Evolutionary conservation across 2,888 invertebrate species (phyloP).

Genomic region (Argyra leucocephala): DNA sequence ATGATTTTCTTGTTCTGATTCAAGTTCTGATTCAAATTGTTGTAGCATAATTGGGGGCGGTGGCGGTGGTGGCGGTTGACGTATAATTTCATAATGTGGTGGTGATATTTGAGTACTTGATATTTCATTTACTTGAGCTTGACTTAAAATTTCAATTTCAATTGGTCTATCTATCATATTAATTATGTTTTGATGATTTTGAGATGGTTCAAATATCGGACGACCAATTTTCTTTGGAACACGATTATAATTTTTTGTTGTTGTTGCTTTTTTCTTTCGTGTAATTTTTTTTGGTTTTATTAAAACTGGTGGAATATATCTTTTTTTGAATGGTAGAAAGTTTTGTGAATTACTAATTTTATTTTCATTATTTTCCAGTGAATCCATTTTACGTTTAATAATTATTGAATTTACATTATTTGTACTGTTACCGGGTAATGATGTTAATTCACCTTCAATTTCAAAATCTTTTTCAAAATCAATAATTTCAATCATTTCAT

Average conservation of each 20-base stretch:
- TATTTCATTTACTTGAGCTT: not conserved
- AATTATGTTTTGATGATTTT: not conserved
- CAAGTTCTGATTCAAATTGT: not conserved
- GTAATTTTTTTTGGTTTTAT: not conserved
- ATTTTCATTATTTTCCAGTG: not conserved
- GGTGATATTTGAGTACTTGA: not conserved
- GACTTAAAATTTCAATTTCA: constrained; percentile 2
- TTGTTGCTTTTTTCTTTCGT: not conserved
- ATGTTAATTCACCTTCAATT: not conserved
- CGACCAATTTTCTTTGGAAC: not conserved
- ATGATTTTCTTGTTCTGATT: no score
- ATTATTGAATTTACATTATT: constrained; percentile 1
- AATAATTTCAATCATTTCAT: not conserved
- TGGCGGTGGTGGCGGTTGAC: not conserved
- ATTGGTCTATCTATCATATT: not conserved
- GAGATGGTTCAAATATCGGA: not conserved
- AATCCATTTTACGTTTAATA: not conserved
- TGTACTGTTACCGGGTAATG: not conserved
- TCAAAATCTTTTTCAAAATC: constrained; percentile 2
- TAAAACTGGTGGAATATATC: not conserved
- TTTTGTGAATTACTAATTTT: constrained; percentile 1
- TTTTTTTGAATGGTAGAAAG: not conserved
- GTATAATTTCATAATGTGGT: not conserved
- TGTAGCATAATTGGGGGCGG: no score
- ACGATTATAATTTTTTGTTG: not conserved